Conservation (phyloP, 2,113 vertebrate genomes). For the Grallaria varia region DNA sequence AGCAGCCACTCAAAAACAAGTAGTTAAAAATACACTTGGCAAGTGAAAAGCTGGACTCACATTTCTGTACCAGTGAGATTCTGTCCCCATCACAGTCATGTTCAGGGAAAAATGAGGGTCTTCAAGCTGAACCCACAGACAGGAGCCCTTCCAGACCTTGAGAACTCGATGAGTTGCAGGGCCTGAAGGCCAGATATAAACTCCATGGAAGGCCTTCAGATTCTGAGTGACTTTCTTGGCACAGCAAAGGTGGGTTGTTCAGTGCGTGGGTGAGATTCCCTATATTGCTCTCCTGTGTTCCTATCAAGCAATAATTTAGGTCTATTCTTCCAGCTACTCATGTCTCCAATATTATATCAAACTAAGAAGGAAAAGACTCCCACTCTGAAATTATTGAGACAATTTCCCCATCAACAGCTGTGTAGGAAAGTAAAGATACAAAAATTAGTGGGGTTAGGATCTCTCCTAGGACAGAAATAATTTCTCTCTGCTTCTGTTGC, state of each 20-base stretch:
- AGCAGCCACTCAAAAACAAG: constrained; percentile 32
- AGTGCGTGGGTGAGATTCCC: not conserved
- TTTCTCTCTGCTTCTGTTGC: not conserved
- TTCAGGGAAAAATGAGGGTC: not conserved
- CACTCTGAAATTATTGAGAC: not conserved
- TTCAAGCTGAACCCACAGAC: not conserved
- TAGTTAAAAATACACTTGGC: constrained; percentile 50
- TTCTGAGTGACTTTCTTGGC: not conserved
- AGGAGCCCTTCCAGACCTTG: not conserved
- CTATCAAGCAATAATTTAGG: not conserved
- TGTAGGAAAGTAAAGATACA: not conserved
- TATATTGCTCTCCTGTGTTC: not conserved
- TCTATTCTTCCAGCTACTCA: not conserved
- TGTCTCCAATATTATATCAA: not conserved
- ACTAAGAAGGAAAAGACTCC: not conserved
- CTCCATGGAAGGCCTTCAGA: not conserved
- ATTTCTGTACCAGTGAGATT: not conserved
- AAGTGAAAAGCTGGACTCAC: constrained; percentile 21
- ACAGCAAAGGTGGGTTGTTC: not conserved
- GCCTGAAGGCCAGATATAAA: not conserved
- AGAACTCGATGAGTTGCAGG: not conserved
- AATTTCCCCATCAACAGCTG: not conserved
- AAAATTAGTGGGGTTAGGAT: not conserved
- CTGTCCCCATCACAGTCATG: not conserved
- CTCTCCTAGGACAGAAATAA: not conserved